These are phyloP conservation scores for Brachionus paranguensis DNA, from an alignment of 1,140 invertebrate genomes.

Conservation along the genomic window DNA sequence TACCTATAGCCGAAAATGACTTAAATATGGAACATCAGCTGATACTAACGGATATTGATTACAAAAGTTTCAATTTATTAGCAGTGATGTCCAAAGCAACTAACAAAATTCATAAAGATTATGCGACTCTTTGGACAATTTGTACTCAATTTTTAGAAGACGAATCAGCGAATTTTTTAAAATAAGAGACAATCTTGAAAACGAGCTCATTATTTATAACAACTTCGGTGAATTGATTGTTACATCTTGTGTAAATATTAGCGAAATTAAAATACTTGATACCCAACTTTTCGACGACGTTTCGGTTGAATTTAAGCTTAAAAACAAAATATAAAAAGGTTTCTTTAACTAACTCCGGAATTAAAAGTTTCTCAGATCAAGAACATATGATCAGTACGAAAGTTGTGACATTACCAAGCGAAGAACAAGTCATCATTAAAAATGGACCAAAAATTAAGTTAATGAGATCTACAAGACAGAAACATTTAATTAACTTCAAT, in stretches of 20 bases:
- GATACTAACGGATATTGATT: background rate
- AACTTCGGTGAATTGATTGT: too few species aligned
- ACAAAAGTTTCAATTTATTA: background rate
- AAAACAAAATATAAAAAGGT: background rate
- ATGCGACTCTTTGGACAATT: background rate
- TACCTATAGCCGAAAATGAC: background rate
- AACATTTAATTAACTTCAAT: too few species aligned
- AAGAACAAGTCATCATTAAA: background rate
- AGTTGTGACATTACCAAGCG: background rate
- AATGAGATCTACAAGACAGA: too few species aligned
- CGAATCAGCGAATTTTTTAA: too few species aligned
- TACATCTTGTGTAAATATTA: too few species aligned
- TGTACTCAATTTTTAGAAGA: too few species aligned
- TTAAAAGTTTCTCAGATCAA: background rate
- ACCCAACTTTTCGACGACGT: too few species aligned
- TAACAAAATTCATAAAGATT: conserved; percentile 4
- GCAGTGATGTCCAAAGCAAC: background rate
- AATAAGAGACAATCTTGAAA: too few species aligned
- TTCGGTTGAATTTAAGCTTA: background rate
- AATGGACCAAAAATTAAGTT: too few species aligned
- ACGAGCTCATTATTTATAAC: too few species aligned
- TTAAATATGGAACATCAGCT: too few species aligned
- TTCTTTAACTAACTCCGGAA: background rate
- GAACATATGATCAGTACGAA: background rate
- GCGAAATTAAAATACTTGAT: too few species aligned